phyloP scores from a whole-genome alignment of 2,888 invertebrate species.

The Cerastoderma edule region DNA sequence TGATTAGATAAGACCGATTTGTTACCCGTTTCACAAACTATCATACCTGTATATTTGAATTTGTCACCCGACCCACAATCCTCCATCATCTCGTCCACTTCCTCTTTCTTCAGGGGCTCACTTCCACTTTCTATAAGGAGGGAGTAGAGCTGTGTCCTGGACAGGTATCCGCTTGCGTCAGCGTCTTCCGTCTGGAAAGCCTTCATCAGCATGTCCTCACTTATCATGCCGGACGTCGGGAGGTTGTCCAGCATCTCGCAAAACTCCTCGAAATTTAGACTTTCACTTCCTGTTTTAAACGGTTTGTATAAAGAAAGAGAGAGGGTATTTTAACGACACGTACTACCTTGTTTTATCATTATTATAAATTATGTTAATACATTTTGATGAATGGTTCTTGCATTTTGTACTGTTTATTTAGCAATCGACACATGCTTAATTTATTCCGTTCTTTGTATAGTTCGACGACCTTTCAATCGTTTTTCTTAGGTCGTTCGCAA shows the following conservation, averaged over 20 bases:
- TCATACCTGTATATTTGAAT: conserved; percentile 53
- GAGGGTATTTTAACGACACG: too few relatives aligned
- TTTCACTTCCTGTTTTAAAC: conserved; percentile 57
- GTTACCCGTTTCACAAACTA: background rate
- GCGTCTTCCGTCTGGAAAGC: conserved; percentile 53
- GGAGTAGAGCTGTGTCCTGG: conserved; percentile 48
- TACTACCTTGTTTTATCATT: too few relatives aligned
- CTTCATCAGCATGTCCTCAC: conserved; percentile 37
- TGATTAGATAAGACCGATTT: background rate
- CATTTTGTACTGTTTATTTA: too few relatives aligned
- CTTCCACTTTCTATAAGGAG: conserved; percentile 55
- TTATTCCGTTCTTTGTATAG: too few relatives aligned
- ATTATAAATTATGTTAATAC: too few relatives aligned
- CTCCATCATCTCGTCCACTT: conserved; percentile 63
- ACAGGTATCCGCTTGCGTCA: conserved; percentile 47
- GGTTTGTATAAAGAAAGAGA: too few relatives aligned
- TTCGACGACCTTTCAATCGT: too few relatives aligned
- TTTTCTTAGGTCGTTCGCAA: too few relatives aligned
- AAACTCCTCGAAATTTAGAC: conserved; percentile 52
- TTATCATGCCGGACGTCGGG: conserved; percentile 57
- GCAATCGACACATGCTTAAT: too few relatives aligned
- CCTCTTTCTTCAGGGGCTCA: conserved; percentile 56
- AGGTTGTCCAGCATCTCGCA: conserved; percentile 58
- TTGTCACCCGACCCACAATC: conserved; percentile 57
- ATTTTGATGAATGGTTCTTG: too few relatives aligned